phyloP scores from a whole-genome alignment of 1,140 invertebrate genomes.

The Sycophila sp. region DNA sequence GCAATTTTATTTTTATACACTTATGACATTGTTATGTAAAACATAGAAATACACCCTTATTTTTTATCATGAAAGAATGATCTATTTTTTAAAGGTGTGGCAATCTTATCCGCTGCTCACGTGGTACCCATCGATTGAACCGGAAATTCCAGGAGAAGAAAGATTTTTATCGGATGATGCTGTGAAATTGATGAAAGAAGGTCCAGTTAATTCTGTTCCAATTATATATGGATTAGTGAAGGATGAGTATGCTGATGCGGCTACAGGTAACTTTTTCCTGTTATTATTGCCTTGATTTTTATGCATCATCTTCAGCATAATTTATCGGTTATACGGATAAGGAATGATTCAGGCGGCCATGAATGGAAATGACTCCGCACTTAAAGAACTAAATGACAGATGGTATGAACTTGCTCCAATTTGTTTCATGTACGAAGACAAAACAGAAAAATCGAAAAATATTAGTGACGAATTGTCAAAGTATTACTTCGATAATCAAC shows the following conservation, averaged over 20 bases:
- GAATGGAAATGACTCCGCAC: constrained; percentile 53
- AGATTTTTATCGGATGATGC: constrained; percentile 72
- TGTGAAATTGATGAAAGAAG: not conserved
- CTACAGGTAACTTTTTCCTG: too few species aligned
- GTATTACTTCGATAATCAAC: constrained; percentile 57
- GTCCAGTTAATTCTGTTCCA: not conserved
- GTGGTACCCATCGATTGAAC: constrained; percentile 73
- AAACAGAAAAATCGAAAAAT: constrained; percentile 56
- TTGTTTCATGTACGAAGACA: constrained; percentile 65
- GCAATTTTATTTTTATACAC: too few species aligned
- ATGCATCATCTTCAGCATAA: not conserved
- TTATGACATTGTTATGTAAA: too few species aligned
- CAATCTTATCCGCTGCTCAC: constrained; percentile 69
- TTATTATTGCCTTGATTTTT: too few species aligned
- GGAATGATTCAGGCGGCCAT: not conserved
- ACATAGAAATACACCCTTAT: too few species aligned
- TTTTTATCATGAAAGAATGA: too few species aligned
- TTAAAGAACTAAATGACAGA: constrained; percentile 60
- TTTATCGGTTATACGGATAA: too few species aligned
- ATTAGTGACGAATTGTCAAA: constrained; percentile 61
- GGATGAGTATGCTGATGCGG: not conserved
- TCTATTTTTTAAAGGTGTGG: too few species aligned
- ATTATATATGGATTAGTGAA: not conserved
- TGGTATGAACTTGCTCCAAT: constrained; percentile 67
- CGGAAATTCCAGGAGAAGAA: constrained; percentile 70